phyloP scores from a whole-genome alignment of 2,113 vertebrate species.

The Rostratula benghalensis region DNA sequence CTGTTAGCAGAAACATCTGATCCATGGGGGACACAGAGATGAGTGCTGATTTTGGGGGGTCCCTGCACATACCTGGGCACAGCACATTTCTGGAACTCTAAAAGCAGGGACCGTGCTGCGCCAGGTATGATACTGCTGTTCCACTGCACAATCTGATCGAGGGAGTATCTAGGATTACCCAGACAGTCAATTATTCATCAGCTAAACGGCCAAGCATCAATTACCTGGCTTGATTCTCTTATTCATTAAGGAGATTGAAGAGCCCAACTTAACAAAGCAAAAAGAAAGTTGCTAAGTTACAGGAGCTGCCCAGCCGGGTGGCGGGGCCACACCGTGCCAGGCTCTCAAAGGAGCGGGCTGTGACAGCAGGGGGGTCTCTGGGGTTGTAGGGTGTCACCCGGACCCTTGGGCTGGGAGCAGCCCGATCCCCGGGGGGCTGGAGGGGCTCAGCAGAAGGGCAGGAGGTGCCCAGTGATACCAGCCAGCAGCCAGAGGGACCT shows the following conservation, averaged over 20 bases:
- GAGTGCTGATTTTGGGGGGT: background rate
- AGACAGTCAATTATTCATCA: conserved; percentile 95
- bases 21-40: background rate
- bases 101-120: background rate
- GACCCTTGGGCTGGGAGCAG: background rate
- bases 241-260: conserved; percentile 97
- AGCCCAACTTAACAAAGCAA: conserved; percentile 73
- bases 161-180: conserved; percentile 87
- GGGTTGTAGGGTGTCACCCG: background rate
- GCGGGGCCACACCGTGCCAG: background rate
- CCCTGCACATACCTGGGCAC: background rate
- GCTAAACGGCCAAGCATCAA: conserved; percentile 89
- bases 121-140: conserved; percentile 73
- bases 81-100: conserved; percentile 51
- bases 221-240: conserved; percentile 91
- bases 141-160: conserved; percentile 86
- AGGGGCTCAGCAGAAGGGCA: background rate
- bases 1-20: background rate
- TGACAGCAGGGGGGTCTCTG: background rate
- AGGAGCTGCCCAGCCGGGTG: conserved; percentile 48
- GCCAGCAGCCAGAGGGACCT: background rate
- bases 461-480: fast-evolving
- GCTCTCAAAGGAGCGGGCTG: background rate
- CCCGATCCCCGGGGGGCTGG: background rate
- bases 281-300: conserved; percentile 80